Evolutionary conservation across 37 sponge, comb jelly and placozoan genomes (phyloP), one percentile per base, ranked within the genome.

Genomic region (Amphimedon queenslandica): DNA sequence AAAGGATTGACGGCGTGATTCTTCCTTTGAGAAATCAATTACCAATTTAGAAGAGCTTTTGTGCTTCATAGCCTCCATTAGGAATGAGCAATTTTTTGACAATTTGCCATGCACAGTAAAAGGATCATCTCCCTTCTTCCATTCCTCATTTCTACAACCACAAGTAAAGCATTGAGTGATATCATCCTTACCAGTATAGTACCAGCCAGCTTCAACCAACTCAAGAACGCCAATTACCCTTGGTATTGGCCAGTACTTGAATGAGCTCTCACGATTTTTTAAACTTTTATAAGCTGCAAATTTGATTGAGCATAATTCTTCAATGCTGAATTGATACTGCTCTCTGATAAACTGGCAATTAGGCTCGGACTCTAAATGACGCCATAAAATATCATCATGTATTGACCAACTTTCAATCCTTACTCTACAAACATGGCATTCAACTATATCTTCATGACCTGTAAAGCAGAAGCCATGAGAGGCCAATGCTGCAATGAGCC

Each of bases 381-480:
- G 23, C 21, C 5, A 13, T 6, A n/a, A 25, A 10, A 78, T 56
- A 37, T 77, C 72, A 23, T 63, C 40, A 1, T 11, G 11, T 1
- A 32, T 63, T 13, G 70, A 47, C 86, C 86, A 85, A 0, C 58
- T 47, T n/a, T 40, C 30, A 3, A 85, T 16, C 21, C 30, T 11
- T 2, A 74, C 41, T 16, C 23, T 42, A 27, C 86, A 85, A 0
- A 58, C 40, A 34, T 64, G 72, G 38, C 86, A 85, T 11, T 31
- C 4, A 0, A 79, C 80, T 2, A 55, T 56, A 1, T 79, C 70
- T 31, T 65, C 78, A 2, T 63, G 47, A 34, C 86, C 86, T 38
- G 68, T 79, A 66, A 73, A 85, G 29, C 47, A 64, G 42, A 85
- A 79, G 21, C 86, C 86, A 0, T 20, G 42, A 42, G 25, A 18